Base-by-base conservation (phyloP, 2,797 vertebrate genomes). In the Agapornis canus region DNA sequence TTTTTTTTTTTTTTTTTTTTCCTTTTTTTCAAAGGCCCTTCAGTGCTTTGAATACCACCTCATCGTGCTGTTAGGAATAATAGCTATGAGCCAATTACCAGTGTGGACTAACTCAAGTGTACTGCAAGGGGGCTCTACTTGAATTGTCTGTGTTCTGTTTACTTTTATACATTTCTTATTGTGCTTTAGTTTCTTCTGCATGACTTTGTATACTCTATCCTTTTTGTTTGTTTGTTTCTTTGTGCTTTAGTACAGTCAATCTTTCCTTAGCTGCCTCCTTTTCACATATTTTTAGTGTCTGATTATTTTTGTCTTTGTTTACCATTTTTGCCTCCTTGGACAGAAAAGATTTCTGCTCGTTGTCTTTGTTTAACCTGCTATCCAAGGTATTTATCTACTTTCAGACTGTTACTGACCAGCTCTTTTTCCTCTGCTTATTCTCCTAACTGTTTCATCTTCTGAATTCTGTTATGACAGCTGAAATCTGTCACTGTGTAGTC, bases 31-130 rank as follows among this genome's bases (percentile, higher is more conserved):
- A 89, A 95, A 96, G 84, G 90, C 57, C 91, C 66, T 94, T 40
- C 71, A 73, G 60, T 51, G 87, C 95, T 96, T 96, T 96, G 96
- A 95, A 49, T 80, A 90, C 90, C 64, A 92, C 75, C 80, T 95
- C 43, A 61, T 60, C 85, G 90, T 84, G 83, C 91, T 91, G 85
- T 89, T 93, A 89, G 86, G 95, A 94, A 92, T 95, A 96, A 95
- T 76, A 95, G 75, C 70, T 64, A 42, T 63, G 82, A 95, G 73
- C 88, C 91, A 96, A 79, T 93, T 96, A 86, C 31, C 85, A 76
- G 71, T 39, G 66, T 70, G 91, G 90, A 72, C 78, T 75, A 70
- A 87, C 87, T 92, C 43, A 69, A 81, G 63, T 81, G 70, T 96
- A 66, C 92, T 88, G 71, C 71, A 79, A 72, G 87, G 54, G 68